Evolutionary conservation across 2,888 invertebrate species (phyloP).

Genomic region (Pardosa pseudoannulata): DNA sequence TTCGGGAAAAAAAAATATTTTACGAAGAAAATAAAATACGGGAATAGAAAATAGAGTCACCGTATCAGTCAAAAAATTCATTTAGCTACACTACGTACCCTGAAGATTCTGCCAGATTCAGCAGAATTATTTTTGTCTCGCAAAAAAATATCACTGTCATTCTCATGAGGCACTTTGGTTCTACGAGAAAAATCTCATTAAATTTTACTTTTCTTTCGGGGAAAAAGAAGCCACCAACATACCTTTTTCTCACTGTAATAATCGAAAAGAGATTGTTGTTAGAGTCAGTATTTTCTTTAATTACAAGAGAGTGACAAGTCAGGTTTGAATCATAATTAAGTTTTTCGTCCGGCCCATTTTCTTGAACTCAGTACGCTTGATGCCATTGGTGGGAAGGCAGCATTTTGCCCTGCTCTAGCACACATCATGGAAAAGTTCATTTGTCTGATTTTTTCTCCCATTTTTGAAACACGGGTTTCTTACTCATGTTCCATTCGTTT

Average conservation of each 20-base stretch:
- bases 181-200: slow-evolving; percentile 62
- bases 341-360: slow-evolving; percentile 24
- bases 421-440: background rate
- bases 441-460: background rate
- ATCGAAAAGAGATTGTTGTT: slow-evolving; percentile 67
- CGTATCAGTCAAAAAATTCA: slow-evolving; percentile 59
- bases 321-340: slow-evolving; percentile 63
- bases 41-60: slow-evolving; percentile 36
- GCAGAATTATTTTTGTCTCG: slow-evolving; percentile 28
- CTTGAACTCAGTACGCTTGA: slow-evolving; percentile 8
- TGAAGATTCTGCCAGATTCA: slow-evolving; percentile 42
- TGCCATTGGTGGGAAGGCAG: slow-evolving; percentile 12
- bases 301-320: slow-evolving; percentile 53
- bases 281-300: slow-evolving; percentile 67
- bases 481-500: background rate
- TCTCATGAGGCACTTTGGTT: slow-evolving; percentile 40
- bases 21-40: slow-evolving; percentile 25
- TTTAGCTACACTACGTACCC: slow-evolving; percentile 25
- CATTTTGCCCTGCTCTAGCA: background rate
- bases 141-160: slow-evolving; percentile 47
- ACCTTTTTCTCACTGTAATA: slow-evolving; percentile 59
- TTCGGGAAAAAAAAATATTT: background rate
- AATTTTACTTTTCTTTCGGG: slow-evolving; percentile 44
- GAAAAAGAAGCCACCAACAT: slow-evolving; percentile 25
- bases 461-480: background rate